Percentiles rank a stretch among this genome's conserved stretches.
These are phyloP conservation scores for Halcyon chelicuti DNA, from an alignment of 2,797 vertebrate genomes.

Conservation along the genomic window DNA sequence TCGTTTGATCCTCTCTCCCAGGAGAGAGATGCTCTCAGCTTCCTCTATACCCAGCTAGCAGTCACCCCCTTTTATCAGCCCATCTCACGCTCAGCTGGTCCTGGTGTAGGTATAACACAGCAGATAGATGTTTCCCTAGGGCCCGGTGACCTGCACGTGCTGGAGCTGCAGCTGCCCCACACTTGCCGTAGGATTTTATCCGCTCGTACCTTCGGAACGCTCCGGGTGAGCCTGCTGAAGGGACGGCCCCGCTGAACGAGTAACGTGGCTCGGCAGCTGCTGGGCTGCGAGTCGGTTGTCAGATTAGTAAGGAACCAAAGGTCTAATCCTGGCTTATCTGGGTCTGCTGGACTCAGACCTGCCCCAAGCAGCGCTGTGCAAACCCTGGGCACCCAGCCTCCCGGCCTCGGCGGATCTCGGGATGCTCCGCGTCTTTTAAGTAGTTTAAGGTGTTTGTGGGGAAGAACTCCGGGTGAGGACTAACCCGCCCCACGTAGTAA, in stretches of 20 bases:
- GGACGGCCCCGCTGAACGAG: accelerated
- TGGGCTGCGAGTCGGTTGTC: accelerated
- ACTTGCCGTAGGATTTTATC: neutral
- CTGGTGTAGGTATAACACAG: neutral
- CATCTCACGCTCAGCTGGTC: neutral
- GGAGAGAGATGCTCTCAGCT: neutral
- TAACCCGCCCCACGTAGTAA: neutral
- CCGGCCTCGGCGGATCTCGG: neutral
- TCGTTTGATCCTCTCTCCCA: neutral
- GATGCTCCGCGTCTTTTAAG: neutral
- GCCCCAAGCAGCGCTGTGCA: neutral
- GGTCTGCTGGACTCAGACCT: neutral
- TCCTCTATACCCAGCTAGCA: neutral
- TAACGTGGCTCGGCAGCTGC: neutral
- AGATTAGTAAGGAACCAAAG: neutral
- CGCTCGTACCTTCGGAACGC: accelerated
- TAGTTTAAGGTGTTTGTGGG: neutral
- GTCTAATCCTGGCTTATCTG: neutral
- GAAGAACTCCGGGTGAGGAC: neutral
- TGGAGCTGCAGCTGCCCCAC: neutral
- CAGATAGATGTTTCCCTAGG: neutral
- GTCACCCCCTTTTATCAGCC: neutral
- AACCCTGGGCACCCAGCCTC: neutral
- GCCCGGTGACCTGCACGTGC: accelerated
- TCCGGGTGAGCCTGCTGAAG: neutral